Evolutionary conservation across 2,888 invertebrate species (phyloP).

Genomic region (Leptopilina drosophilae): DNA sequence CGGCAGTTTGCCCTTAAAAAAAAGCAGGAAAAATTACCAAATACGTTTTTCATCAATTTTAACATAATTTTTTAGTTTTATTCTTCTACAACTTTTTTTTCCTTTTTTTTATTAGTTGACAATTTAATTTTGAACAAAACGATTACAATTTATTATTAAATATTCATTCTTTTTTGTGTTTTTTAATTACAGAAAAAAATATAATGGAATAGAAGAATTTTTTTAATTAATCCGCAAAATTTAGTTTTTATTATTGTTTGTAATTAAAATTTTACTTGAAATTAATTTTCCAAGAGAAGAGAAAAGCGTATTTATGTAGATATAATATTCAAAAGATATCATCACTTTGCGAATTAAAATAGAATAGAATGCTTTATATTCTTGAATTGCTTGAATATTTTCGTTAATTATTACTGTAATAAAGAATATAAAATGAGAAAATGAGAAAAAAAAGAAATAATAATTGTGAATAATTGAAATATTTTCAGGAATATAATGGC

Average conservation of each 20-base stretch:
- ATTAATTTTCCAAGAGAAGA: too few relatives aligned
- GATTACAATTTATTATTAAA: too few relatives aligned
- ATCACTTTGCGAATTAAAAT: background rate
- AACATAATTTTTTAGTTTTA: too few relatives aligned
- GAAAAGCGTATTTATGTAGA: too few relatives aligned
- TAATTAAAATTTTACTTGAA: too few relatives aligned
- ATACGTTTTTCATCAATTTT: background rate
- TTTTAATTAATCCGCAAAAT: too few relatives aligned
- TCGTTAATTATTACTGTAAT: background rate
- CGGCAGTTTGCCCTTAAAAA: background rate
- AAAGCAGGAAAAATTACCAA: background rate
- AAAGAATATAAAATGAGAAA: background rate
- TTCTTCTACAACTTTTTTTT: background rate
- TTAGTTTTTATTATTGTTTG: too few relatives aligned
- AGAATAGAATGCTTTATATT: background rate
- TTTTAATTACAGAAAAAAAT: too few relatives aligned
- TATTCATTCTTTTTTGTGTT: too few relatives aligned
- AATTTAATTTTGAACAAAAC: too few relatives aligned
- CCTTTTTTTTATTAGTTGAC: background rate
- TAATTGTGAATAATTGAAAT: slow-evolving; percentile 12
- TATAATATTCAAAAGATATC: too few relatives aligned
- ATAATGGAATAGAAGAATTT: too few relatives aligned
- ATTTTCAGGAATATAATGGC: slow-evolving; percentile 60
- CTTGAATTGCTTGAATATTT: slow-evolving; percentile 3
- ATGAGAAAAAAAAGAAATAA: background rate